Base-by-base conservation (phyloP, 2,797 vertebrate species). In the Taeniopygia guttata region DNA sequence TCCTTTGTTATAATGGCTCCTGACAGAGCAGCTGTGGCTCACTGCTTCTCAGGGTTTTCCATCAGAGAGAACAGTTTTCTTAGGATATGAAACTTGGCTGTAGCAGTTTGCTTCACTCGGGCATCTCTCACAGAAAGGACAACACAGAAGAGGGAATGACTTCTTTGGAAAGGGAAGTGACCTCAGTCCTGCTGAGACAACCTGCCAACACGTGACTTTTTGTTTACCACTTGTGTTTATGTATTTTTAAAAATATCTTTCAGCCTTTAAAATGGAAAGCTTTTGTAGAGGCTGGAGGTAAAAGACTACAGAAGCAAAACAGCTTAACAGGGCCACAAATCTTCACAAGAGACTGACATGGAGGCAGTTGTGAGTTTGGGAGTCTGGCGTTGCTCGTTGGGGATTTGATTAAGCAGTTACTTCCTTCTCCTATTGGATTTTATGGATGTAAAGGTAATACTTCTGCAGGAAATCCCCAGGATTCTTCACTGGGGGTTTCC, bases 21-120 rank as follows among this genome's bases (percentile, higher is more conserved):
- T 94, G 94, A 88, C 94, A 87, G 82, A 73, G 83, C 67, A 90
- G 89, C 80, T 94, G 83, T 63, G 81, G 22, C 66, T 95, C 70
- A 22, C 38, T 86, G 63, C 77, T 90, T 49, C 80, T 66, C 54
- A 52, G 77, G 58, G 52, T 43, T 91, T 91, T 90, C 80, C 60
- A 25, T 67, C 87, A 90, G 48, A 69, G 30, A 63, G 54, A 86
- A 60, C 77, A 49, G 22, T 93, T 93, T 95, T 94, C 49, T 55
- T 67, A 68, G 42, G 76, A 38, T 93, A 40, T 54, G 59, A 51
- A 76, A 77, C 25, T 56, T 90, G 42, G 43, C 70, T 72, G 36
- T 67, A 88, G 54, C 70, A 82, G 38, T 87, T 94, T 82, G 34
- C 42, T 90, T 93, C n/a, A 9, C 32, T 67, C 0, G 0, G 64